Base-by-base conservation (phyloP, 1,140 invertebrate genomes). In the Penaeus indicus region DNA sequence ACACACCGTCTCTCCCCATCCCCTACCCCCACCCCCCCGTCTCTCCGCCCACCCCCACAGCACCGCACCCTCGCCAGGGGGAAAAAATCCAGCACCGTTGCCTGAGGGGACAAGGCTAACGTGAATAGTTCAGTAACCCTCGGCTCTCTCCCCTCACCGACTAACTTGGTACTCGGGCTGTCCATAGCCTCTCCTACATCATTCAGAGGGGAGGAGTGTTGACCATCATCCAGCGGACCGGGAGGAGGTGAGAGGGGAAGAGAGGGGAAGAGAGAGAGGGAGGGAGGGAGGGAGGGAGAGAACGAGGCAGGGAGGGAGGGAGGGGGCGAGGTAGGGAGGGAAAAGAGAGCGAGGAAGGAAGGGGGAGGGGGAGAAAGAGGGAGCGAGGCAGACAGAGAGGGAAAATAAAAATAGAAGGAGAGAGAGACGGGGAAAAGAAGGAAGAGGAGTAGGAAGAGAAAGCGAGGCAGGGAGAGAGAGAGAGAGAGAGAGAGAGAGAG, bases 81-180 rank as follows among this genome's bases (percentile, higher is more conserved):
- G 16, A 54, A 54, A 32, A 54, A 54, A 54, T 54, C 54, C 54
- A 54, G 54, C 54, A 54, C 54, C 54, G 54, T 54, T 13, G 54
- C 54, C 54, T 54, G 54, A 54, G 54, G 54, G 54, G 54, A 54
- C 54, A 54, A 54, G 54, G 54, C 54, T 54, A 54, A 54, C 54
- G 54, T 54, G 54, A 54, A 54, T 54, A 54, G 54, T 54, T 54
- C 54, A 54, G 54, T 54, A 54, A 54, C 54, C 80, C 61, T 54
- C 47, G 38, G 22, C 64, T 32, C 86, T 69, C 86, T 75, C 79
- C 86, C 86, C 86, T 86, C 77, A 80, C 85, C 77, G 47, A 79
- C 86, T 88, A 88, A 88, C 86, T 88, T 88, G 86, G 72, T 88
- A 88, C 86, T 88, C 86, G 86, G 86, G 63, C 86, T 88, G 86